Evolutionary conservation across 2,113 vertebrate species (phyloP).

Genomic region (Ariopsis seemanni): DNA sequence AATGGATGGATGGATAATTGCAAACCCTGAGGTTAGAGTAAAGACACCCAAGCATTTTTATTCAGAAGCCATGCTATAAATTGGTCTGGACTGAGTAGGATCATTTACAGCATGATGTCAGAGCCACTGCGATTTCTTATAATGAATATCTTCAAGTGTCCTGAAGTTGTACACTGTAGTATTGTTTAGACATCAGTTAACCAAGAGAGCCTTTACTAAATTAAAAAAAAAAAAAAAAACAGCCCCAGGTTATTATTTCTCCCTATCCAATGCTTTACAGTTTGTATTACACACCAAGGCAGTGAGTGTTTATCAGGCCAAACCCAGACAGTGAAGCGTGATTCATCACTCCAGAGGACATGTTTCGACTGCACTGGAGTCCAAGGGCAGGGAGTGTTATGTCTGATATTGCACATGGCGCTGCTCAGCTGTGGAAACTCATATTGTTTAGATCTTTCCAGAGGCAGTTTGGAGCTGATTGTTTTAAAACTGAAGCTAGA

Average conservation of each 20-base stretch:
- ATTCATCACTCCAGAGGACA: background rate
- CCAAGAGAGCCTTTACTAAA: background rate
- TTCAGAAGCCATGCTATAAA: background rate
- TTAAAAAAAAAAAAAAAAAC: background rate
- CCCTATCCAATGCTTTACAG: background rate
- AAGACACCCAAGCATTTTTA: background rate
- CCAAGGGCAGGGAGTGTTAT: background rate
- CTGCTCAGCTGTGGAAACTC: background rate
- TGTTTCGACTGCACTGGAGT: background rate
- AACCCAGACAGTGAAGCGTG: slow-evolving; percentile 4
- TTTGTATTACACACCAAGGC: background rate
- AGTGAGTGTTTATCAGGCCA: background rate
- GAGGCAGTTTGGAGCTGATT: background rate
- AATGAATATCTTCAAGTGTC: background rate
- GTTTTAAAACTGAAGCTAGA: slow-evolving; percentile 11
- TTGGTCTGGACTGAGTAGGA: background rate
- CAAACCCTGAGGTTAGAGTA: background rate
- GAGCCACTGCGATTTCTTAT: background rate
- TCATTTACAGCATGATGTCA: background rate
- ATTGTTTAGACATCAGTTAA: background rate
- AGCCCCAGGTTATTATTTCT: too few relatives aligned
- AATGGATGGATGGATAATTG: too few relatives aligned
- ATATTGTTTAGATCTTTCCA: background rate
- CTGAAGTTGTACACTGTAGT: background rate
- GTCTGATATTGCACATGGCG: background rate